A percentile compares a stretch with the other conserved stretches of the same genome.
Evolutionary conservation across 2,888 invertebrate genomes (phyloP).

Genomic region (Dromius quadrimaculatus): DNA sequence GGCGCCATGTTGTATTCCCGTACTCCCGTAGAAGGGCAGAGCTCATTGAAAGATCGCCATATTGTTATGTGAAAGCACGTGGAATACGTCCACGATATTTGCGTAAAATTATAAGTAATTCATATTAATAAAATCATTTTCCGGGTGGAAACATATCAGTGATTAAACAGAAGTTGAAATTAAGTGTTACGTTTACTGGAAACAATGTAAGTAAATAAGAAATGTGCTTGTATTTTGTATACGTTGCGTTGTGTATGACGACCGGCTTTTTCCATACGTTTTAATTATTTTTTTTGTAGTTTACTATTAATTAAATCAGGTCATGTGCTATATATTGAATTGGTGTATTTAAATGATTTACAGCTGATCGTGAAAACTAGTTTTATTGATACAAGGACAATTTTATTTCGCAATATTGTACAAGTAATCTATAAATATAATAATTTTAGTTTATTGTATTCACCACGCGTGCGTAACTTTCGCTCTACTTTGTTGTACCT

Average conservation of each 20-base stretch:
- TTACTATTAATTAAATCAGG: constrained; percentile 15
- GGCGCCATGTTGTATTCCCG: constrained; percentile 10
- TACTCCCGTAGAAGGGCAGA: constrained; percentile 49
- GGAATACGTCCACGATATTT: constrained; percentile 64
- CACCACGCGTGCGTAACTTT: constrained; percentile 44
- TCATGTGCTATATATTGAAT: constrained; percentile 18
- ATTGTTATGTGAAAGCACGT: constrained; percentile 79
- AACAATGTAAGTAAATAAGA: constrained; percentile 45
- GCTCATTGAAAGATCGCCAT: constrained; percentile 68
- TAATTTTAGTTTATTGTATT: constrained; percentile 49
- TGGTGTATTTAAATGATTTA: constrained; percentile 47
- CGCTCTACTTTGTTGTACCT: constrained; percentile 38
- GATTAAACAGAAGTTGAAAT: constrained; percentile 2
- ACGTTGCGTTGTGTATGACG: constrained; percentile 47
- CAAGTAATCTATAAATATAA: not conserved
- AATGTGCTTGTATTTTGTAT: constrained; percentile 50
- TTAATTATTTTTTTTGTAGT: constrained; percentile 10
- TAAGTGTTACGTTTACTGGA: constrained; percentile 5
- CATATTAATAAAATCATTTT: constrained; percentile 13
- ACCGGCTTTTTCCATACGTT: constrained; percentile 49
- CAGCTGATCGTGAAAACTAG: constrained; percentile 44
- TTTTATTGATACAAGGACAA: constrained; percentile 20
- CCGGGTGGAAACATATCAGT: constrained; percentile 20
- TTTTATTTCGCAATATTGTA: not conserved
- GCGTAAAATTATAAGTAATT: constrained; percentile 18